Conservation (phyloP, 2,888 invertebrate genomes). For the Leptinotarsa haldemani region DNA sequence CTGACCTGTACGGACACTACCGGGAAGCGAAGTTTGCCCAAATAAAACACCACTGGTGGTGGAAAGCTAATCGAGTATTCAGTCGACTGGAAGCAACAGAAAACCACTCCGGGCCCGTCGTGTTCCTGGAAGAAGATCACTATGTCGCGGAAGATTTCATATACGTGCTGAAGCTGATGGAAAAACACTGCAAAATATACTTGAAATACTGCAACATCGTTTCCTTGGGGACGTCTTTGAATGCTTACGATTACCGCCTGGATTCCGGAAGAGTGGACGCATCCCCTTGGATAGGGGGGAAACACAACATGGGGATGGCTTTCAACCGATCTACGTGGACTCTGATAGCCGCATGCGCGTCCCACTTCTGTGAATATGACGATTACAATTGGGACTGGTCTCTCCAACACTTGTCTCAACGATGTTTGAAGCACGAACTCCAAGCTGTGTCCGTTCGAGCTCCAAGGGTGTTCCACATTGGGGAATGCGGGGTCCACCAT, state of each 20-base stretch:
- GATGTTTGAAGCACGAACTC: conserved; percentile 80
- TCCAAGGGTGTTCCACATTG: conserved; percentile 88
- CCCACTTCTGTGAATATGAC: conserved; percentile 94
- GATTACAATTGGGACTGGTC: conserved; percentile 99
- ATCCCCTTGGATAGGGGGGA: conserved; percentile 91
- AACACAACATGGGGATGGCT: conserved; percentile 99
- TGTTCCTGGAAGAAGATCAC: conserved; percentile 98
- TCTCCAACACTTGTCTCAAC: conserved; percentile 88
- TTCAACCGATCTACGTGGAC: conserved; percentile 91
- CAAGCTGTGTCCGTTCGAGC: conserved; percentile 91
- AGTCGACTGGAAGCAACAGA: conserved; percentile 87
- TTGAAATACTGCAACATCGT: conserved; percentile 92
- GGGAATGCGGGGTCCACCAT: conserved; percentile 87
- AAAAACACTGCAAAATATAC: conserved; percentile 78
- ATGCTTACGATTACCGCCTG: conserved; percentile 87
- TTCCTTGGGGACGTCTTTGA: conserved; percentile 94
- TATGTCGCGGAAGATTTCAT: conserved; percentile 97
- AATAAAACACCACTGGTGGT: conserved; percentile 99
- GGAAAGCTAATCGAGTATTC: conserved; percentile 97
- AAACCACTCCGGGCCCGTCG: conserved; percentile 85
- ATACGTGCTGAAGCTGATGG: conserved; percentile 85
- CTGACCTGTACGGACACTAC: conserved; percentile 97
- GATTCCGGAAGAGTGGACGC: conserved; percentile 74
- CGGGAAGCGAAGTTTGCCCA: conserved; percentile 96
- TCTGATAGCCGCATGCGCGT: conserved; percentile 81